phyloP scores from a whole-genome alignment of 2,113 vertebrate species.

The Mohoua ochrocephala region DNA sequence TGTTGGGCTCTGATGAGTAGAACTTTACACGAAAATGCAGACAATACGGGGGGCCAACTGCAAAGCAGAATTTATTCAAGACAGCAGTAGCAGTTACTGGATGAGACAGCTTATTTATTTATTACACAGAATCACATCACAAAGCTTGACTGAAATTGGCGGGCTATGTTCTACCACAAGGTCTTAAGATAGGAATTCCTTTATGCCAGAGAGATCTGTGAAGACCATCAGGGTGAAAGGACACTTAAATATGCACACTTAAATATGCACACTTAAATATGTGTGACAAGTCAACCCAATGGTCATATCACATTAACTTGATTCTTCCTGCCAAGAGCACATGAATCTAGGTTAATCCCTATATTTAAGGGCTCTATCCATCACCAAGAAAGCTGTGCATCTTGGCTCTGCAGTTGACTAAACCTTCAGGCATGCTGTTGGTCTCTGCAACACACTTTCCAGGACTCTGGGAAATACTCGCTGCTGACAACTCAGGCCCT shows the following conservation, averaged over 20 bases:
- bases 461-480: not conserved
- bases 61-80: not conserved
- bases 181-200: not conserved
- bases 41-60: conserved; percentile 95
- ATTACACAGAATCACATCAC: not conserved
- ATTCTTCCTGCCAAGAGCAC: not conserved
- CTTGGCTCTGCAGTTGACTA: not conserved
- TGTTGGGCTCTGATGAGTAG: conserved; percentile 98
- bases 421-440: not conserved
- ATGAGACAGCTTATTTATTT: not conserved
- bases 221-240: not conserved
- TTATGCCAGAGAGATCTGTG: not conserved
- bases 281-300: not conserved
- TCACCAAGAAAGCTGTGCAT: not conserved
- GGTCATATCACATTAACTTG: not conserved
- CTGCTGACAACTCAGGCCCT: not conserved
- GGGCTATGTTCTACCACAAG: not conserved
- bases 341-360: conserved; percentile 12
- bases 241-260: not conserved
- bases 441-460: not conserved
- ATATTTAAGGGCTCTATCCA: not conserved
- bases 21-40: conserved; percentile 98
- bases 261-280: not conserved
- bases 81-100: not conserved
- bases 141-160: not conserved